A percentile compares a stretch with the other conserved stretches of the same genome.
These are phyloP conservation scores for Dendrolimus houi DNA, from an alignment of 2,888 invertebrate species.

Conservation along the genomic window DNA sequence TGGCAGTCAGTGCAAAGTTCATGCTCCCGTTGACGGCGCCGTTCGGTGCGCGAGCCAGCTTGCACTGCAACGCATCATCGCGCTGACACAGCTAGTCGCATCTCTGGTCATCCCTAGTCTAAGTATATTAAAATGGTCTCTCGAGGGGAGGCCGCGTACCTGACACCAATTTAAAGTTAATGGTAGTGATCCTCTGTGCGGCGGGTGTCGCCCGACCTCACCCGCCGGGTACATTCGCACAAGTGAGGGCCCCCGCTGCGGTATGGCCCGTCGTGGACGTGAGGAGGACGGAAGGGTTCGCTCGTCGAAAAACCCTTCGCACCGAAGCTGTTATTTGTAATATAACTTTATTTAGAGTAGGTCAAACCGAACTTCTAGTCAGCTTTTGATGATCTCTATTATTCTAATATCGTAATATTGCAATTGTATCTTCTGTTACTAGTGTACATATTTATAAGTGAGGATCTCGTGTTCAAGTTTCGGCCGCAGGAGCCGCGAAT, in stretches of 20 bases:
- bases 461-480: slow-evolving; percentile 52
- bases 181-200: slow-evolving; percentile 20
- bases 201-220: slow-evolving; percentile 7
- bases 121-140: slow-evolving; percentile 44
- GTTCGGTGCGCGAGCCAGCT: slow-evolving; percentile 27
- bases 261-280: slow-evolving; percentile 2
- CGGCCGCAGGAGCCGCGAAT: slow-evolving; percentile 17
- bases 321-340: slow-evolving; percentile 28
- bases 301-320: slow-evolving; percentile 9
- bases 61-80: slow-evolving; percentile 24
- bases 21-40: not conserved
- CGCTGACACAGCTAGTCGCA: slow-evolving; percentile 59
- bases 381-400: slow-evolving; percentile 71
- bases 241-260: slow-evolving; percentile 14
- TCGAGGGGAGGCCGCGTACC: slow-evolving; percentile 59
- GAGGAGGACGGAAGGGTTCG: slow-evolving; percentile 10
- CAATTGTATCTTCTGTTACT: slow-evolving; percentile 56
- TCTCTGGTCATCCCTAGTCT: slow-evolving; percentile 40
- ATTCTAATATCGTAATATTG: slow-evolving; percentile 55
- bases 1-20: slow-evolving; percentile 23
- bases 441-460: slow-evolving; percentile 47
- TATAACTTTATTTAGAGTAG: slow-evolving; percentile 58
- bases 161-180: slow-evolving; percentile 61
- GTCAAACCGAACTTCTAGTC: slow-evolving; percentile 69
- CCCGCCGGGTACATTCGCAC: slow-evolving; percentile 32